Evolutionary conservation across 2,113 vertebrate genomes (phyloP).

Genomic region (Campylorhamphus procurvoides): DNA sequence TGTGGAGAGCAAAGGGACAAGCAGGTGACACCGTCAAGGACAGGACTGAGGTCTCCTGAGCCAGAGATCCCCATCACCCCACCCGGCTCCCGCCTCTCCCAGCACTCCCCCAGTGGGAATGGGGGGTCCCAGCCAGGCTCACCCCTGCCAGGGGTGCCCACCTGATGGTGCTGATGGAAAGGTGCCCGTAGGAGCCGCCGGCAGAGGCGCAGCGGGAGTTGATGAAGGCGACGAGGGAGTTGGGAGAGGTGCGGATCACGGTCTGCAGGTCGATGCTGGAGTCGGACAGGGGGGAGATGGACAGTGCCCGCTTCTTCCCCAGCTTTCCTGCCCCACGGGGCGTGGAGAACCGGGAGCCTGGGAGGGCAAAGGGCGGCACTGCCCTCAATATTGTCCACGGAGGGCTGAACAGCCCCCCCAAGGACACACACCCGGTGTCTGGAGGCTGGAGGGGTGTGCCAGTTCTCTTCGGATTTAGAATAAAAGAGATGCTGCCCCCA

Average conservation of each 20-base stretch:
- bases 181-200: constrained; percentile 91
- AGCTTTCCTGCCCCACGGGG: constrained; percentile 89
- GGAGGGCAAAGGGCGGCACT: not conserved
- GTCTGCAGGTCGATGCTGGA: constrained; percentile 95
- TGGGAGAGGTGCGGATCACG: constrained; percentile 95
- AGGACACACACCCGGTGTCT: not conserved
- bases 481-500: not conserved
- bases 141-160: constrained; percentile 30
- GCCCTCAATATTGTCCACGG: not conserved
- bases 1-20: constrained; percentile 53
- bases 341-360: constrained; percentile 89
- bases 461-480: not conserved
- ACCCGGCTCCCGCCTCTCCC: not conserved
- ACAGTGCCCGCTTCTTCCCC: constrained; percentile 94
- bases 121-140: not conserved
- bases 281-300: constrained; percentile 95
- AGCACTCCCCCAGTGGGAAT: not conserved
- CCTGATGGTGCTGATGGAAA: constrained; percentile 95
- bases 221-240: constrained; percentile 94
- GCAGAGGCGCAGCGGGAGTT: constrained; percentile 90
- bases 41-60: not conserved
- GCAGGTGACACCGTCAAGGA: not conserved
- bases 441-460: not conserved
- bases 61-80: not conserved
- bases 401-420: not conserved